Conservation (phyloP, 2,797 vertebrate species). For the Amniataba percoides region DNA sequence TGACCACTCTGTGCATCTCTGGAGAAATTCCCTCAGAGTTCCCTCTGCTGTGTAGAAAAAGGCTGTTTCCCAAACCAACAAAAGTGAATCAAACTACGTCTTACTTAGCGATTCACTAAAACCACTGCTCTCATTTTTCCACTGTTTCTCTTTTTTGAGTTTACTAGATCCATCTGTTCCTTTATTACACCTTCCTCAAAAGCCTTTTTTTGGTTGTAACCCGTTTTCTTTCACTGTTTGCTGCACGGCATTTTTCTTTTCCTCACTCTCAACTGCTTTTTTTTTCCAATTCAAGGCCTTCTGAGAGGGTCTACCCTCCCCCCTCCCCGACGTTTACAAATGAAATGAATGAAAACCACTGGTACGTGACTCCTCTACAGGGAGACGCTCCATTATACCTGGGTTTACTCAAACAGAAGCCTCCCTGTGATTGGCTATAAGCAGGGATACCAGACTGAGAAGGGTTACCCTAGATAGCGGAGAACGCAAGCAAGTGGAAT, state of each 20-base stretch:
- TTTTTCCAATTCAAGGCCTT: constrained; percentile 68
- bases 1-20: constrained; percentile 48
- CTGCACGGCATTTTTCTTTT: constrained; percentile 60
- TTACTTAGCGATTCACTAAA: constrained; percentile 31
- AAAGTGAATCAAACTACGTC: constrained; percentile 61
- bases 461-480: constrained; percentile 73
- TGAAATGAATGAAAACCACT: constrained; percentile 79
- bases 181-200: constrained; percentile 49
- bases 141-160: constrained; percentile 32
- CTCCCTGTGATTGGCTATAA: constrained; percentile 68
- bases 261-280: constrained; percentile 48
- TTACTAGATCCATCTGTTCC: constrained; percentile 55
- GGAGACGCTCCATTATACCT: constrained; percentile 77
- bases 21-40: constrained; percentile 50
- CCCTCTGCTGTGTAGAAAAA: constrained; percentile 67
- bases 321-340: constrained; percentile 70
- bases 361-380: constrained; percentile 72
- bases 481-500: constrained; percentile 78
- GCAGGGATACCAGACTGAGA: constrained; percentile 58
- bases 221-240: constrained; percentile 70
- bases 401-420: constrained; percentile 73
- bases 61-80: constrained; percentile 58
- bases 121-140: constrained; percentile 19
- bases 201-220: constrained; percentile 62
- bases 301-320: constrained; percentile 64